phyloP scores from a whole-genome alignment of 2,113 vertebrate genomes.

The Rana temporaria region DNA sequence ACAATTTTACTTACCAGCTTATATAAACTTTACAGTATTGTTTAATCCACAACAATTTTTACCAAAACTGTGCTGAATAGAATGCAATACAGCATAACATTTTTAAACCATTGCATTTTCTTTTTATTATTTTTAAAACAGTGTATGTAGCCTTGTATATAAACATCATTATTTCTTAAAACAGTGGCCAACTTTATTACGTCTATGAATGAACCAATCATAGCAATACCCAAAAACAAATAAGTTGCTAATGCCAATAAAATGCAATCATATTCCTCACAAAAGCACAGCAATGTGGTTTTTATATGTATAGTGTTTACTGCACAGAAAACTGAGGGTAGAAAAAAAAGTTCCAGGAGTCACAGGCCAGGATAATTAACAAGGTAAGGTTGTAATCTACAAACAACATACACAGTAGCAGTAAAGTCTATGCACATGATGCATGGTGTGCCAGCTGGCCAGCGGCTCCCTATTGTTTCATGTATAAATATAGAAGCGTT shows the following conservation, averaged over 20 bases:
- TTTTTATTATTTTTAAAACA: neutral
- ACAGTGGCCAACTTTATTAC: neutral
- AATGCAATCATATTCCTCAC: neutral
- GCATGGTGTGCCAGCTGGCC: conserved; percentile 33
- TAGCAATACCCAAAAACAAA: conserved; percentile 9
- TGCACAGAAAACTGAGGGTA: neutral
- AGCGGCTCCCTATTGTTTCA: conserved; percentile 32
- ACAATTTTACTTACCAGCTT: no score
- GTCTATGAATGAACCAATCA: neutral
- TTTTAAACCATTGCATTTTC: neutral
- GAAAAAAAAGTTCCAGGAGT: conserved; percentile 8
- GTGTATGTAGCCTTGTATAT: neutral
- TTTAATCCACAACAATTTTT: neutral
- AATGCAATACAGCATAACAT: neutral
- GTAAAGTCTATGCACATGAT: conserved; percentile 6
- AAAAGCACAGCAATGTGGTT: neutral
- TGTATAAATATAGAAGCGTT: conserved; percentile 13
- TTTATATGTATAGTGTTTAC: neutral
- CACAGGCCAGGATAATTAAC: conserved; percentile 12
- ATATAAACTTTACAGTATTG: no score
- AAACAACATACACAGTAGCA: neutral
- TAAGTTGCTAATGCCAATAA: neutral
- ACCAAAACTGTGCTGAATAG: neutral
- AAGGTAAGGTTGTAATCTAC: conserved; percentile 20
- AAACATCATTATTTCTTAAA: neutral